phyloP scores from a whole-genome alignment of 2,888 invertebrate species.

The Rotaria sp. region DNA sequence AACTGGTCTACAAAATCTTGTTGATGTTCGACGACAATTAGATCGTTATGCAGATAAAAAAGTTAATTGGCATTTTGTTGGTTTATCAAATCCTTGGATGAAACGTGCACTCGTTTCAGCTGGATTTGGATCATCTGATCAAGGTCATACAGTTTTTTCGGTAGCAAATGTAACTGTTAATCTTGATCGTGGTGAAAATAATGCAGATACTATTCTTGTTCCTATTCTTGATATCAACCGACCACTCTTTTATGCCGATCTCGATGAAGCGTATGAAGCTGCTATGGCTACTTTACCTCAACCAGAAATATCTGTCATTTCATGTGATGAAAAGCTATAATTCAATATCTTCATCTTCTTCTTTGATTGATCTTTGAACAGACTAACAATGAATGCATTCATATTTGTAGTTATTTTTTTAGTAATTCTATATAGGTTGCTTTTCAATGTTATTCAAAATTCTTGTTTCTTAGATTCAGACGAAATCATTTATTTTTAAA shows the following conservation, averaged over 20 bases:
- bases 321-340: too few relatives aligned
- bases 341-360: too few relatives aligned
- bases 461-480: too few relatives aligned
- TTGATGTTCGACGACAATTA: not conserved
- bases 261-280: not conserved
- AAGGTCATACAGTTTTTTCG: not conserved
- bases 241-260: not conserved
- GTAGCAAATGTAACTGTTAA: not conserved
- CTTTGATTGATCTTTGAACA: too few relatives aligned
- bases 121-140: not conserved
- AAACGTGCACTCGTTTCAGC: not conserved
- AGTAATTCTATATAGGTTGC: too few relatives aligned
- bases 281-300: not conserved
- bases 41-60: not conserved
- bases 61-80: slow-evolving; percentile 4
- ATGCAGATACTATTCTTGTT: not conserved
- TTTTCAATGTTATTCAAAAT: too few relatives aligned
- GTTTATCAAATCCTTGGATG: not conserved
- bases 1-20: not conserved
- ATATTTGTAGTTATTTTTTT: too few relatives aligned
- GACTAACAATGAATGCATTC: too few relatives aligned
- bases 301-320: too few relatives aligned
- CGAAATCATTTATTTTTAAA: too few relatives aligned
- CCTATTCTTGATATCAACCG: not conserved
- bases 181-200: not conserved